Conservation (phyloP, 2,888 invertebrate genomes). For the Tenthredo mesomela region DNA sequence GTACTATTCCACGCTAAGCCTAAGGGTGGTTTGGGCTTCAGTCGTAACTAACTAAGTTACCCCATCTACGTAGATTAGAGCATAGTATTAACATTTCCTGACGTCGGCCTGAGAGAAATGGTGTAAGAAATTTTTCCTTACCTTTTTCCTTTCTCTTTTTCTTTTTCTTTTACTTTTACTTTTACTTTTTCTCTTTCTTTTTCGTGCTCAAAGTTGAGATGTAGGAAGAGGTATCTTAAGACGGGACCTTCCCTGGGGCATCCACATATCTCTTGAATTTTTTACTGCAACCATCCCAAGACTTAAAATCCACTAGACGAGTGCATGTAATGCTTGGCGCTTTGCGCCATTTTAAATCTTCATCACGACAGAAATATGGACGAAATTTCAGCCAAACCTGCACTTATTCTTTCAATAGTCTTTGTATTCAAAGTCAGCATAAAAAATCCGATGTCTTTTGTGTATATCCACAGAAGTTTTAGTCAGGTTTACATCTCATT, state of each 20-base stretch:
- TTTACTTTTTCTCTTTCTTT: neutral
- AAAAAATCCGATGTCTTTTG: neutral
- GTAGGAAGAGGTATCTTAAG: neutral
- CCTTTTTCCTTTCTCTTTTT: neutral
- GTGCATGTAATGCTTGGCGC: neutral
- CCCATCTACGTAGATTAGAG: conserved; percentile 29
- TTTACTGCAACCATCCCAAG: conserved; percentile 16
- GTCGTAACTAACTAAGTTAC: conserved; percentile 41
- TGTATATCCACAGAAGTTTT: neutral
- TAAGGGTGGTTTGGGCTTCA: conserved; percentile 20
- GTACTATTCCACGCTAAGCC: neutral
- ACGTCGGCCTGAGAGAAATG: neutral
- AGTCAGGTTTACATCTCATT: neutral
- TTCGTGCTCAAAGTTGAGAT: conserved; percentile 29
- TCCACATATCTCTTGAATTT: conserved; percentile 24
- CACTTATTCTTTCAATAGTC: neutral
- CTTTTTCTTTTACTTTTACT: neutral
- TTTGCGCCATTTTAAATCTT: neutral
- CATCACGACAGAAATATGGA: neutral
- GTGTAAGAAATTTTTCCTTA: conserved; percentile 7
- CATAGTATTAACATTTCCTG: conserved; percentile 37
- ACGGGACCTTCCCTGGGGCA: conserved; percentile 18
- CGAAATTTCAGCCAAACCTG: neutral
- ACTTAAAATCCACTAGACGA: neutral
- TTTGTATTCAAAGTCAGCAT: neutral